phyloP scores from a whole-genome alignment of 2,888 invertebrate genomes.

The Galerucella nymphaeae region DNA sequence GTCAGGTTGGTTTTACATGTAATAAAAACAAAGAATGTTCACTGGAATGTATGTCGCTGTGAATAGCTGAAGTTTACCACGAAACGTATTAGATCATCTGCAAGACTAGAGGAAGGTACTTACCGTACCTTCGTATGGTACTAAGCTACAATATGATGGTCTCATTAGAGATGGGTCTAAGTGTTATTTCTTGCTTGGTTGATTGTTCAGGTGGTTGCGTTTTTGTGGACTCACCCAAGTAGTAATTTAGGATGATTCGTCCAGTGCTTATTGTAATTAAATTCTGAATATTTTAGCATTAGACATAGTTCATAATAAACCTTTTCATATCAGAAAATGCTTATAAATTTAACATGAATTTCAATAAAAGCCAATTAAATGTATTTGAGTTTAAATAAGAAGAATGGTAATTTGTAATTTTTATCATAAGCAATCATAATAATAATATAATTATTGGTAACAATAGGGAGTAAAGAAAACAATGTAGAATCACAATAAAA shows the following conservation, averaged over 20 bases:
- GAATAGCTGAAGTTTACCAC: slow-evolving; percentile 54
- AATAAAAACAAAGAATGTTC: slow-evolving; percentile 43
- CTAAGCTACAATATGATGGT: slow-evolving; percentile 44
- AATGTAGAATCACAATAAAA: too few relatives aligned
- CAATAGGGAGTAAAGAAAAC: too few relatives aligned
- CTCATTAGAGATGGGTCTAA: slow-evolving; percentile 25
- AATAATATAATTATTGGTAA: too few relatives aligned
- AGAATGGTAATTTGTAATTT: too few relatives aligned
- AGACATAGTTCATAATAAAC: neutral
- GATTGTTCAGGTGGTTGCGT: slow-evolving; percentile 21
- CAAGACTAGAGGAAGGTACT: slow-evolving; percentile 50
- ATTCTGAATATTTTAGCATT: neutral
- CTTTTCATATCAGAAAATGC: neutral
- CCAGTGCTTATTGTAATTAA: neutral
- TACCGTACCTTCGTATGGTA: slow-evolving; percentile 48
- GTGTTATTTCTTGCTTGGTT: slow-evolving; percentile 21
- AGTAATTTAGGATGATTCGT: slow-evolving; percentile 11
- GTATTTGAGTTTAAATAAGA: too few relatives aligned
- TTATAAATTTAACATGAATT: neutral
- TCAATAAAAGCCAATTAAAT: too few relatives aligned
- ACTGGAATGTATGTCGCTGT: slow-evolving; percentile 45
- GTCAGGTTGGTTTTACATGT: slow-evolving; percentile 31
- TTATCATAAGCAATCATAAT: too few relatives aligned
- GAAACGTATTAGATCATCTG: slow-evolving; percentile 50
- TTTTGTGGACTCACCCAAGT: slow-evolving; percentile 11